Evolutionary conservation across 2,113 vertebrate species (phyloP).

Genomic region (Pangasianodon hypophthalmus): DNA sequence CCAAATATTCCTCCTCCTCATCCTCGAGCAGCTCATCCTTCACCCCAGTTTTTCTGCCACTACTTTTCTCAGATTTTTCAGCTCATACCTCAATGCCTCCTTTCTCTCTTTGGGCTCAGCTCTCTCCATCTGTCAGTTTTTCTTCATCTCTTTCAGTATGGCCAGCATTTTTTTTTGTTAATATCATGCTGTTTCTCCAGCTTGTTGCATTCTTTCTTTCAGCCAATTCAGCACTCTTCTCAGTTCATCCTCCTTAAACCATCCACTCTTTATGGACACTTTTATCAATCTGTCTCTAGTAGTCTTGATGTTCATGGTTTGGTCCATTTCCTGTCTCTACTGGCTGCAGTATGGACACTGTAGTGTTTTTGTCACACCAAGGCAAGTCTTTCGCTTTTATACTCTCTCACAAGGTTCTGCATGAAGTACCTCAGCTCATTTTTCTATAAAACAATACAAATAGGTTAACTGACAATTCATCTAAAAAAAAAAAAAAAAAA

Average conservation of each 20-base stretch:
- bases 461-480: neutral
- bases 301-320: neutral
- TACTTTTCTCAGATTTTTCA: neutral
- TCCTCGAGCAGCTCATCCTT: constrained; percentile 2
- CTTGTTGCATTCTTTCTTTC: neutral
- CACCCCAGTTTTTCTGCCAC: neutral
- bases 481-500: neutral
- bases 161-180: neutral
- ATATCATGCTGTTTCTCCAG: neutral
- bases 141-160: neutral
- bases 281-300: neutral
- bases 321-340: neutral
- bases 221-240: neutral
- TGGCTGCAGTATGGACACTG: neutral
- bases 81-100: neutral
- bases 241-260: neutral
- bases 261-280: neutral
- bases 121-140: neutral
- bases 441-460: neutral
- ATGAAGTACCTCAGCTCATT: neutral
- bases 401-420: neutral
- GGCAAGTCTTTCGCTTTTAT: neutral
- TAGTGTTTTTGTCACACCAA: neutral
- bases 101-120: neutral
- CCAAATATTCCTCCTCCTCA: constrained; percentile 23